phyloP scores from a whole-genome alignment of 1,140 invertebrate species.

The Papilio xuthus region DNA sequence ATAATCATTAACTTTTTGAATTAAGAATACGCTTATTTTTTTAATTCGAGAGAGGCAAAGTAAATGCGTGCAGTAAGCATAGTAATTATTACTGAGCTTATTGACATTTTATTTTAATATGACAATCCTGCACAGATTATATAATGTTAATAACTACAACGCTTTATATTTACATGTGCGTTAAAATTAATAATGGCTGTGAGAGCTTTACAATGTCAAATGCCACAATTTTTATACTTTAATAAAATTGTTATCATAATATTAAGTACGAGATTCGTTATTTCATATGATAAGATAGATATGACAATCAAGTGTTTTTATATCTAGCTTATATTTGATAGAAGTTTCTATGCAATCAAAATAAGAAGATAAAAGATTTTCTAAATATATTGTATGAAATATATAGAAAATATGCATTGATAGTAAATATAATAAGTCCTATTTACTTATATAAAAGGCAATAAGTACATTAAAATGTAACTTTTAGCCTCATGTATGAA shows the following conservation, averaged over 20 bases:
- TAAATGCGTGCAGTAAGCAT: background rate
- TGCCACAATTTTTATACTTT: background rate
- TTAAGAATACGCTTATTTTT: slow-evolving; percentile 1
- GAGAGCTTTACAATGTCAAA: slow-evolving; percentile 28
- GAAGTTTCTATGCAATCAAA: background rate
- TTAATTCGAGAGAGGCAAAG: slow-evolving; percentile 7
- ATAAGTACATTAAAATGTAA: background rate
- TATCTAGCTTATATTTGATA: background rate
- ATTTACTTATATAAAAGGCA: background rate
- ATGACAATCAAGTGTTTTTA: background rate
- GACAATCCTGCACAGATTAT: background rate
- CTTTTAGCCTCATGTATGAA: slow-evolving; percentile 12
- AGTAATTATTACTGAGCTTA: slow-evolving; percentile 11
- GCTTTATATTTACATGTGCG: slow-evolving; percentile 39
- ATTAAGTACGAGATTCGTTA: slow-evolving; percentile 21
- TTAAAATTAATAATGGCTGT: slow-evolving; percentile 31
- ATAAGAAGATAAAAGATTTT: background rate
- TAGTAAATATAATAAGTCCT: background rate
- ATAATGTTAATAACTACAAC: background rate
- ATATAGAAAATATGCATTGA: background rate
- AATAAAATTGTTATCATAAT: background rate
- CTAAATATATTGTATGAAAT: background rate
- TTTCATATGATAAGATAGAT: background rate
- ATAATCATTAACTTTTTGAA: background rate
- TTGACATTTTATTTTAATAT: slow-evolving; percentile 29